Evolutionary conservation across 35 echinoderm and acorn worm genomes (phyloP), one percentile per base, ranked within the genome.

Genomic region (Heliocidaris tuberculata): DNA sequence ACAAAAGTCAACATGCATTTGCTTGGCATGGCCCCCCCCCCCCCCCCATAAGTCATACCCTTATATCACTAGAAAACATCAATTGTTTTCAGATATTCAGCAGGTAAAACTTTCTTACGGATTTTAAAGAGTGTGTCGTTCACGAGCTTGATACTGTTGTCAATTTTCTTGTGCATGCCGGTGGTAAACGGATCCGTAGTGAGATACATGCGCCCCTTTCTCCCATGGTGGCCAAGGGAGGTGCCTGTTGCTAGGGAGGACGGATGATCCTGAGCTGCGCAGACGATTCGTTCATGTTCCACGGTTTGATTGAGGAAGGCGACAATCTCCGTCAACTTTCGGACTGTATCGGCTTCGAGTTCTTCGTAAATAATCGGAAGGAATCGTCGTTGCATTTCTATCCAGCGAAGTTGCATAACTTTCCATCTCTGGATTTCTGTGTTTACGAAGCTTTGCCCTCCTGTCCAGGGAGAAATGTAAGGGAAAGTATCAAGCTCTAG

Each of bases 191-290:
- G 96, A 88, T 97, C 93, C 24, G 91, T 49, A 3, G 96, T 97
- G 2, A 97, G 93, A 85, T 97, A 97, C 13, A 94, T 94, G 21
- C 96, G 86, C 5, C 92, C 94, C 48, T 95, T 94, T 5, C 92
- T 47, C n/a, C 92, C 92, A 17, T 95, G 96, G 86, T 97, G 94
- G 0, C 96, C 96, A 13, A 97, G 96, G 21, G 93, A 87, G 19
- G 94, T 32, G 30, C 96, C 94, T 15, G 96, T 97, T 21, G 94
- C 85, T 85, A 94, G 56, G n/a, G 96, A 97, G 6, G 96, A 97
- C 60, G 96, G 96, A 49, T 95, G 92, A 47, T 97, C 96, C 12
- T 97, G 90, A 32, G 93, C 94, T 27, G 96, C 97, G 86, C 96
- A 97, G 13, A 93, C 42, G 50, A 97, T 88, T 13, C 97, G 94